Conservation (phyloP, 2,797 vertebrate species). For the Lutra lutra region DNA sequence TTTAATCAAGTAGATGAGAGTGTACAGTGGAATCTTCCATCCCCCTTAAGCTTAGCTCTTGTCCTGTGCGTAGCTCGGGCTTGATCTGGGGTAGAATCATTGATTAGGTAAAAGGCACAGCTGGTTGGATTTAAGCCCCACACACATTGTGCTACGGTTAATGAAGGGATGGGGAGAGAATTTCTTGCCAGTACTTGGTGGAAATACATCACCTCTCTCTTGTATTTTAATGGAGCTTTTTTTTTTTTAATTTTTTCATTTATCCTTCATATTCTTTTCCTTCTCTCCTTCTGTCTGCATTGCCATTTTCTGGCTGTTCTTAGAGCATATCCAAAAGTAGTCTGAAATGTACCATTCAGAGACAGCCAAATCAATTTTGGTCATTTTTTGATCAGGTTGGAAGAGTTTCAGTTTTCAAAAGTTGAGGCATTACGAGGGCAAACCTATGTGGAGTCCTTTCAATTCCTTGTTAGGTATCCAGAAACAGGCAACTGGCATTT, state of each 20-base stretch:
- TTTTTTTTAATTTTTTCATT: background rate
- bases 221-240: background rate
- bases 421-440: background rate
- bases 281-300: background rate
- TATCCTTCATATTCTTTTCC: no score
- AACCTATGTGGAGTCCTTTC: background rate
- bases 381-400: conserved; percentile 2
- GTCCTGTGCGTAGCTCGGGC: background rate
- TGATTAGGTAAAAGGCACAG: background rate
- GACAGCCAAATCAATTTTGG: background rate
- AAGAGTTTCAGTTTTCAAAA: background rate
- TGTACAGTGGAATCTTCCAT: background rate
- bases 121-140: background rate
- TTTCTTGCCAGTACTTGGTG: background rate
- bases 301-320: background rate
- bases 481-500: background rate
- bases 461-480: background rate
- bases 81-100: background rate
- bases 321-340: background rate
- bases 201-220: background rate
- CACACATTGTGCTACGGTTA: no score
- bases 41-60: background rate
- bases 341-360: background rate
- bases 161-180: background rate
- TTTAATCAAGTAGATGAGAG: background rate